A percentile compares a stretch with the other conserved stretches of the same genome.
phyloP scores from a whole-genome alignment of 2,888 invertebrate species.

The Automeris io region DNA sequence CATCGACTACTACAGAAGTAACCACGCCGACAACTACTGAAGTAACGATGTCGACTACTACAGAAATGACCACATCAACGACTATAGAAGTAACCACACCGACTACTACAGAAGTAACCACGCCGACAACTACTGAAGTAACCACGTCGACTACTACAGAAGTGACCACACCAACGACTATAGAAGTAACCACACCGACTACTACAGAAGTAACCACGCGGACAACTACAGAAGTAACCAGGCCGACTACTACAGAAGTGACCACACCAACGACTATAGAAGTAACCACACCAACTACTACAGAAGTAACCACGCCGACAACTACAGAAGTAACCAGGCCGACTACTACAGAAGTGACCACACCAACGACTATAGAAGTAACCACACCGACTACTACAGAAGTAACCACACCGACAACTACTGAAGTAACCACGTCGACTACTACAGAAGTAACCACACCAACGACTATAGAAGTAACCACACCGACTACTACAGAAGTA shows the following conservation, averaged over 20 bases:
- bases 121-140: too few relatives aligned
- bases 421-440: background rate
- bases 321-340: background rate
- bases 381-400: background rate
- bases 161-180: background rate
- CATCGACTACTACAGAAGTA: too few relatives aligned
- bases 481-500: background rate
- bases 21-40: background rate
- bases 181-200: background rate
- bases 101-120: background rate
- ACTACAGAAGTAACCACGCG: background rate
- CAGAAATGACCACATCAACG: background rate
- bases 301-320: too few relatives aligned
- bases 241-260: background rate
- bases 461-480: too few relatives aligned
- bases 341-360: too few relatives aligned
- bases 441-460: background rate
- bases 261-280: background rate
- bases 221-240: background rate
- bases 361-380: conserved; percentile 10
- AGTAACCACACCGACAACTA: background rate
- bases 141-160: conserved; percentile 6
- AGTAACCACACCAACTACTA: background rate
- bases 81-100: conserved; percentile 1
- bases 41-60: too few relatives aligned